Percentiles rank a stretch among this genome's conserved stretches.
These are phyloP conservation scores for Anoplophora glabripennis DNA, from an alignment of 1,140 invertebrate genomes.

Conservation along the genomic window DNA sequence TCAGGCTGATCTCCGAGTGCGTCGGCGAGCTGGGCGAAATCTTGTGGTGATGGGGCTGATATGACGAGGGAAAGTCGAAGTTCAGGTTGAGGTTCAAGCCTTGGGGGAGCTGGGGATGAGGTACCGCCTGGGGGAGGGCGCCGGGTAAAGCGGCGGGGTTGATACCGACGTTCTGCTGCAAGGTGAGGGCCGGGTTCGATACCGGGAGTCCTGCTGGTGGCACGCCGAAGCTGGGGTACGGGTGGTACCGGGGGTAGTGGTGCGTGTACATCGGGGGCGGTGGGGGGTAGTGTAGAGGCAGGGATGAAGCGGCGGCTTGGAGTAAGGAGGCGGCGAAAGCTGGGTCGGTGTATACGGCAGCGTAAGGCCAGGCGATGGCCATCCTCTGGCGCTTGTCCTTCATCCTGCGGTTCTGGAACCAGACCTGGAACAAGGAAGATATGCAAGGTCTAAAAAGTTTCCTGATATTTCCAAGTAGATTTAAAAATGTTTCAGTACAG, in stretches of 20 bases:
- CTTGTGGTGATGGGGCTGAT: slow-evolving; percentile 24
- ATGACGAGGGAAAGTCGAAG: slow-evolving; percentile 30
- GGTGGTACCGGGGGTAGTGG: slow-evolving; percentile 48
- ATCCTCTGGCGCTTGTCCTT: slow-evolving; percentile 95
- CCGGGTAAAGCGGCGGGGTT: slow-evolving; percentile 18
- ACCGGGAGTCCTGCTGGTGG: slow-evolving; percentile 34
- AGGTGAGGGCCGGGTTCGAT: slow-evolving; percentile 30
- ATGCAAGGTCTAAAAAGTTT: too few species aligned
- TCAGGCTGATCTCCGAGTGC: slow-evolving; percentile 42
- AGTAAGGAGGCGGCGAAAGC: slow-evolving; percentile 87
- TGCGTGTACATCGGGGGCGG: slow-evolving; percentile 50
- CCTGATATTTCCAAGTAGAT: too few species aligned
- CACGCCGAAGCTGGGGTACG: slow-evolving; percentile 49
- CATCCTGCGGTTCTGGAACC: slow-evolving; percentile 99
- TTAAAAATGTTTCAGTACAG: too few species aligned
- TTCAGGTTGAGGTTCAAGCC: slow-evolving; percentile 42
- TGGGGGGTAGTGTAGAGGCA: slow-evolving; percentile 53
- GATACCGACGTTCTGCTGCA: slow-evolving; percentile 20
- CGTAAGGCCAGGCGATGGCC: slow-evolving; percentile 91
- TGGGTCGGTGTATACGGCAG: slow-evolving; percentile 88
- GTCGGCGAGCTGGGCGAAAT: slow-evolving; percentile 38
- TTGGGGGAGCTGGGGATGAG: slow-evolving; percentile 27
- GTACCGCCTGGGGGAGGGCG: slow-evolving; percentile 13
- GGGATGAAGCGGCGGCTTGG: slow-evolving; percentile 74
- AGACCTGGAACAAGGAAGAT: slow-evolving; percentile 69